phyloP scores from a whole-genome alignment of 2,797 vertebrate genomes.

The Coregonus sp. region DNA sequence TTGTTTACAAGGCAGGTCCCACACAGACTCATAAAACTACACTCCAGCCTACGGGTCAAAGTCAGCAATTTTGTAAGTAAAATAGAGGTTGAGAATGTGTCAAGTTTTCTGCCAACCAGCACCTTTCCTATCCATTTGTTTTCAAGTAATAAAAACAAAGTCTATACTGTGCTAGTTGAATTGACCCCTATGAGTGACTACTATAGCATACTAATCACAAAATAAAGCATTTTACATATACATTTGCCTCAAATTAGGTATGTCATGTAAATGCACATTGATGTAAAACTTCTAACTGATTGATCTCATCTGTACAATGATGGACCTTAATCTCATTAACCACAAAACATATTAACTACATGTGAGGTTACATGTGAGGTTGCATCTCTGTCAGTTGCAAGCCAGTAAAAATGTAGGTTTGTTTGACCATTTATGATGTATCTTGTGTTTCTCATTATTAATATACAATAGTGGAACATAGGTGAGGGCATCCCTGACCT shows the following conservation, averaged over 20 bases:
- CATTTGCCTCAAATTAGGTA: neutral
- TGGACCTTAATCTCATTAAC: neutral
- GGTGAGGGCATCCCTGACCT: neutral
- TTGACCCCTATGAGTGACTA: neutral
- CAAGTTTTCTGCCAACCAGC: conserved; percentile 53
- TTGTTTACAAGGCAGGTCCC: conserved; percentile 62
- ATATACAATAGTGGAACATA: neutral
- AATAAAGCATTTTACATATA: neutral
- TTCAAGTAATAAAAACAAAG: conserved; percentile 48
- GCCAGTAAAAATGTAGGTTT: neutral
- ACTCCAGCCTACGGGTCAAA: conserved; percentile 60
- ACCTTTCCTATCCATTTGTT: conserved; percentile 43
- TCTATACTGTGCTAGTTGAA: conserved; percentile 26
- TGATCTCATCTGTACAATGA: neutral
- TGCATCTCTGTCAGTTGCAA: neutral
- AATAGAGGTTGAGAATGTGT: conserved; percentile 59
- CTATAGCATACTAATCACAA: neutral
- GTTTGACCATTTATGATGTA: neutral
- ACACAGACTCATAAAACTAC: conserved; percentile 60
- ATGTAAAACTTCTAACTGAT: neutral
- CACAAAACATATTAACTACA: neutral
- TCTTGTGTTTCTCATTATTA: neutral
- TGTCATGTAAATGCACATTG: neutral
- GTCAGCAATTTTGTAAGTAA: conserved; percentile 70
- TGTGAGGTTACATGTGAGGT: neutral